Percentiles rank a stretch among this genome's conserved stretches.
Conservation (phyloP, 2,888 invertebrate species). For the Apantesis nais region DNA sequence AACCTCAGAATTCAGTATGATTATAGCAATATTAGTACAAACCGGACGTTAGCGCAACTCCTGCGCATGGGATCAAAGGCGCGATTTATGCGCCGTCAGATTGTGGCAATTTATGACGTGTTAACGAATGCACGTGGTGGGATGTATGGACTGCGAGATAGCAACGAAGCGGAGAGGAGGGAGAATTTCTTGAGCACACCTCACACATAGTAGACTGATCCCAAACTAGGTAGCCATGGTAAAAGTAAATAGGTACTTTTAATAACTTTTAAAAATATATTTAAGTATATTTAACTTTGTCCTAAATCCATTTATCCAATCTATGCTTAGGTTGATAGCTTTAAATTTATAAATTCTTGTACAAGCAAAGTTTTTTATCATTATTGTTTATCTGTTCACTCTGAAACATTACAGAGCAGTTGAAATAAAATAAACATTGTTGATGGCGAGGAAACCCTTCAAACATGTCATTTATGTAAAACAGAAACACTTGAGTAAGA, state of each 20-base stretch:
- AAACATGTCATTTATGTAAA: slow-evolving; percentile 36
- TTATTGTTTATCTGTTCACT: not conserved
- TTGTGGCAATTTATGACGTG: slow-evolving; percentile 56
- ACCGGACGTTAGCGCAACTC: slow-evolving; percentile 44
- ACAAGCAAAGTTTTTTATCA: not conserved
- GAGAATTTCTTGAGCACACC: too few relatives aligned
- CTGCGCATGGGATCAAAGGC: slow-evolving; percentile 53
- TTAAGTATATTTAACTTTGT: not conserved
- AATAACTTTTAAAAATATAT: too few relatives aligned
- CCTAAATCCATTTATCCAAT: not conserved
- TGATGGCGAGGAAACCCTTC: slow-evolving; percentile 27
- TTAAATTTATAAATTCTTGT: not conserved
- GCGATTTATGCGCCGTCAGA: slow-evolving; percentile 53
- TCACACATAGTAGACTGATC: too few relatives aligned
- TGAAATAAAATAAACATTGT: slow-evolving; percentile 30
- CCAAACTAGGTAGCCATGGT: too few relatives aligned
- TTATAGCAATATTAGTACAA: slow-evolving; percentile 37
- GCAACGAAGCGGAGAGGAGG: slow-evolving; percentile 3
- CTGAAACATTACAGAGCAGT: not conserved
- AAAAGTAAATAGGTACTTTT: too few relatives aligned
- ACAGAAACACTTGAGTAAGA: slow-evolving; percentile 44
- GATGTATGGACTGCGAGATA: slow-evolving; percentile 25
- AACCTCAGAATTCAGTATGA: slow-evolving; percentile 7
- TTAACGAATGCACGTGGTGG: slow-evolving; percentile 51
- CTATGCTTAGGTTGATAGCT: not conserved